Percentiles rank a stretch among this genome's conserved stretches.
Evolutionary conservation across 2,113 vertebrate species (phyloP).

Genomic region (Prunella fulvescens): DNA sequence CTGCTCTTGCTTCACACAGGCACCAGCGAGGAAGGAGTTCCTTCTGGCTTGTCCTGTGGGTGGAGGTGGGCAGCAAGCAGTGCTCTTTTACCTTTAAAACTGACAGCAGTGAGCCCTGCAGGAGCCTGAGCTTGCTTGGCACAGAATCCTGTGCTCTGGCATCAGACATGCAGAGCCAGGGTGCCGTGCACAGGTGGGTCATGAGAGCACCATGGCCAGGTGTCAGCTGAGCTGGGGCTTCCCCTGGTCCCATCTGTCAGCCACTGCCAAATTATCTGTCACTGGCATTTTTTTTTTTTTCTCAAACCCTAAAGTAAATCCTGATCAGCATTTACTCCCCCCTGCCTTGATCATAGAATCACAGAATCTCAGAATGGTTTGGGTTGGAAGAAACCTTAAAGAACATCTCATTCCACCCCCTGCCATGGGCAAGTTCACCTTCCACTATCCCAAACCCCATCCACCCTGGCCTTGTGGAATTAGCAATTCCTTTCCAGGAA

Average conservation of each 20-base stretch:
- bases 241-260: neutral
- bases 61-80: neutral
- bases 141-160: neutral
- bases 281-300: neutral
- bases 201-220: neutral
- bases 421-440: neutral
- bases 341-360: neutral
- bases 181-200: neutral
- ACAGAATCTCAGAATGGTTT: neutral
- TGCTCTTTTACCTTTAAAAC: neutral
- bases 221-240: neutral
- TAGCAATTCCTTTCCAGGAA: rapidly evolving
- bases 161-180: neutral
- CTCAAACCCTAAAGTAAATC: neutral
- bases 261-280: neutral
- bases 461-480: too few relatives aligned
- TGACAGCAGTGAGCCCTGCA: neutral
- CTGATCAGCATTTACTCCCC: neutral
- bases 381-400: neutral
- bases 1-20: neutral
- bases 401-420: too few relatives aligned
- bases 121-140: neutral
- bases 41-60: neutral
- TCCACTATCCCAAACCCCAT: neutral
- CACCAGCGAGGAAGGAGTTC: neutral